Percentiles rank a stretch among this genome's conserved stretches.
These are phyloP conservation scores for Poecile atricapillus DNA, from an alignment of 2,113 vertebrate species.

Conservation along the genomic window DNA sequence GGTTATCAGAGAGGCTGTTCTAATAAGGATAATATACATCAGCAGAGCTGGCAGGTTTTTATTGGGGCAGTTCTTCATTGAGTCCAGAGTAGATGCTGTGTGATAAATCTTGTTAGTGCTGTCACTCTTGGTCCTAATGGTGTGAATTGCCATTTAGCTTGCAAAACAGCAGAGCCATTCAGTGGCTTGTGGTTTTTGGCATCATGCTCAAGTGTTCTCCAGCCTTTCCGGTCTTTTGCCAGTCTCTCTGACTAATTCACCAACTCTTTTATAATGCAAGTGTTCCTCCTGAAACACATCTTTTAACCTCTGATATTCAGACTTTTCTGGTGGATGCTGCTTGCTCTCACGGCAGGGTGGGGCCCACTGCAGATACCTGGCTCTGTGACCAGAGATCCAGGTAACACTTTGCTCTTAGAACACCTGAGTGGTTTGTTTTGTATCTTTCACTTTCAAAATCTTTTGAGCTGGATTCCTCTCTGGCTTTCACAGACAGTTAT, in stretches of 20 bases:
- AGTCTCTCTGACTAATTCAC: not conserved
- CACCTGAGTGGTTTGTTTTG: not conserved
- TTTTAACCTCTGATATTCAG: not conserved
- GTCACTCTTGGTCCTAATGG: constrained; percentile 34
- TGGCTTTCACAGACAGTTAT: not conserved
- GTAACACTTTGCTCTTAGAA: not conserved
- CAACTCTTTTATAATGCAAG: not conserved
- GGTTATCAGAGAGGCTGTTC: constrained; percentile 11
- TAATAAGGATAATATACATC: constrained; percentile 54
- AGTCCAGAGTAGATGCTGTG: constrained; percentile 44
- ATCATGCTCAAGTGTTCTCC: not conserved
- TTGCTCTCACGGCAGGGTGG: not conserved
- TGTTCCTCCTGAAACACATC: not conserved
- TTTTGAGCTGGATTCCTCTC: not conserved
- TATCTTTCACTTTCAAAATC: not conserved
- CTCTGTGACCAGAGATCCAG: not conserved
- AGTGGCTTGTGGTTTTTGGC: not conserved
- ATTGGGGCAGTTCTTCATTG: constrained; percentile 44
- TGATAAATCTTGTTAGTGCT: constrained; percentile 51
- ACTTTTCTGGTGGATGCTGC: not conserved
- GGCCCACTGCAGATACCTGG: not conserved
- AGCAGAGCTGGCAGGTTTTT: constrained; percentile 36
- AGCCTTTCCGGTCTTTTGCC: not conserved
- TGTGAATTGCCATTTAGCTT: not conserved
- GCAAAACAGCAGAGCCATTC: not conserved